These are phyloP conservation scores for Herpailurus yagouaroundi DNA, from an alignment of 2,113 vertebrate species.

Conservation along the genomic window DNA sequence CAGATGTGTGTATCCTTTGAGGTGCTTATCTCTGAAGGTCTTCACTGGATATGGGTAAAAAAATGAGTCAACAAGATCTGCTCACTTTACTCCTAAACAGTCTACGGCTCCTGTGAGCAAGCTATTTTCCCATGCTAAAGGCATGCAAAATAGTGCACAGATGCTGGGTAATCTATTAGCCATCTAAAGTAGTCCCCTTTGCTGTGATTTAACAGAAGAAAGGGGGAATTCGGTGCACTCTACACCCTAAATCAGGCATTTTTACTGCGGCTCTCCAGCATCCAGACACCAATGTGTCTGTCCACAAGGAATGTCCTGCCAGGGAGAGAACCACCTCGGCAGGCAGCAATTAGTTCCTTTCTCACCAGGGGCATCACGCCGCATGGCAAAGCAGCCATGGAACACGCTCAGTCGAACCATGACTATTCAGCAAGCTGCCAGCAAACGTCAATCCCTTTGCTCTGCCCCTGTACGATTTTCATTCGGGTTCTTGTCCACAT, in stretches of 20 bases:
- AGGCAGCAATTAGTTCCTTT: background rate
- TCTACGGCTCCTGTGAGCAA: background rate
- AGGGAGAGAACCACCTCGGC: background rate
- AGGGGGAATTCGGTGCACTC: background rate
- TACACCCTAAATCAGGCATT: conserved; percentile 24
- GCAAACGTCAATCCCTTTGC: background rate
- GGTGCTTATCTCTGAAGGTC: background rate
- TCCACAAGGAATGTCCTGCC: conserved; percentile 5
- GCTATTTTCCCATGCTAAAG: background rate
- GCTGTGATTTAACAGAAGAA: conserved; percentile 55
- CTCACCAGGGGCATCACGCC: background rate
- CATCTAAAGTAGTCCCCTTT: background rate
- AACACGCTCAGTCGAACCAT: background rate
- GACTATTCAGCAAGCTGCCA: background rate
- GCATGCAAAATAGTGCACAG: background rate
- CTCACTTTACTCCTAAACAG: background rate
- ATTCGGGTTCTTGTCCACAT: background rate
- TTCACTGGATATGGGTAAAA: background rate
- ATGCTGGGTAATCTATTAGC: conserved; percentile 43
- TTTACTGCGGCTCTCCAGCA: background rate
- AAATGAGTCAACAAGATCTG: background rate
- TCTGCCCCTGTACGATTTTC: background rate
- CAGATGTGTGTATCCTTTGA: background rate
- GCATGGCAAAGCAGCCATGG: rapidly evolving
- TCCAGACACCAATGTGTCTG: background rate